These are phyloP conservation scores for Hippocampus comes DNA, from an alignment of 2,113 vertebrate genomes.

Conservation along the genomic window DNA sequence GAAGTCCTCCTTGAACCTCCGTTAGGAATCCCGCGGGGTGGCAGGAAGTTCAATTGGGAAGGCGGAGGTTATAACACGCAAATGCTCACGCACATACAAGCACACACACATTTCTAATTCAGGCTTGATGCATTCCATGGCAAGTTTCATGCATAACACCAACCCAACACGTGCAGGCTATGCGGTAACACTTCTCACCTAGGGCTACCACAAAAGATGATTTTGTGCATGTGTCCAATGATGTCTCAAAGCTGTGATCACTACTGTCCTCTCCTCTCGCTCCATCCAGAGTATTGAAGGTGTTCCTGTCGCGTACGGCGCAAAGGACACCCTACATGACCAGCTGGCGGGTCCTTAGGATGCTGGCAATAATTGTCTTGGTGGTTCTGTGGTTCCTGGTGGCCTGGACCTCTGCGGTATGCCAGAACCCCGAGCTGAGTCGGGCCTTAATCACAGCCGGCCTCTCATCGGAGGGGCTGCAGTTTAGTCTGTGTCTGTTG, in stretches of 20 bases:
- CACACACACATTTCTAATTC: too few species aligned
- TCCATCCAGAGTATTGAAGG: slow-evolving; percentile 86
- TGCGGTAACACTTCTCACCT: too few species aligned
- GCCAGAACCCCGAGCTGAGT: slow-evolving; percentile 82
- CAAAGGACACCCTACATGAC: slow-evolving; percentile 97
- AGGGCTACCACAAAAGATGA: too few species aligned
- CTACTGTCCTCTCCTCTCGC: not conserved
- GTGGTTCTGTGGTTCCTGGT: slow-evolving; percentile 92
- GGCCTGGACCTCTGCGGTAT: slow-evolving; percentile 92
- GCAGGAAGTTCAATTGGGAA: too few species aligned
- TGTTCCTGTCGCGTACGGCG: slow-evolving; percentile 94
- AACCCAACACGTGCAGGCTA: too few species aligned
- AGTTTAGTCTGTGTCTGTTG: slow-evolving; percentile 93
- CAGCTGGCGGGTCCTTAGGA: slow-evolving; percentile 88
- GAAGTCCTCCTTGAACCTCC: not conserved
- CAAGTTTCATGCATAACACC: too few species aligned
- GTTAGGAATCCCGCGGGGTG: not conserved
- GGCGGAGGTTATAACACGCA: too few species aligned
- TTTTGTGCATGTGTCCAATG: too few species aligned
- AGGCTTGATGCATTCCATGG: too few species aligned
- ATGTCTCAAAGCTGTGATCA: too few species aligned
- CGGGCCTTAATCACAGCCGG: slow-evolving; percentile 82
- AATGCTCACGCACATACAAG: too few species aligned
- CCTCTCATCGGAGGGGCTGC: slow-evolving; percentile 85
- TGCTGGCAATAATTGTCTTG: slow-evolving; percentile 87